Percentiles rank a stretch among this genome's conserved stretches.
These are phyloP conservation scores for Thermophis baileyi DNA, from an alignment of 2,113 vertebrate species.

Conservation along the genomic window DNA sequence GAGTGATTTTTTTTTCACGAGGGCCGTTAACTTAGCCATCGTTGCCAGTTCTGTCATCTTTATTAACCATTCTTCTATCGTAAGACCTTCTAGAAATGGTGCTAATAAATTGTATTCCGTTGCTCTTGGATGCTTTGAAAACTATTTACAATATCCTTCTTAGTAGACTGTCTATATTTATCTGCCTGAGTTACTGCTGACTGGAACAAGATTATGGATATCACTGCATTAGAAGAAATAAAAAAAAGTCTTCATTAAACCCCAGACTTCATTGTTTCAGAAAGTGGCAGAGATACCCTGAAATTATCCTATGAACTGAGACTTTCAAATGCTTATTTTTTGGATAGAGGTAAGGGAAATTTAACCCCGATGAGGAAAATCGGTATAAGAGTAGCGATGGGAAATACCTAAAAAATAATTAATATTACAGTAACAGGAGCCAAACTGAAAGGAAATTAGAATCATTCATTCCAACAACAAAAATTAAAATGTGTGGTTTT, in stretches of 20 bases:
- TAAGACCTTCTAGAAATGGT: too few species aligned
- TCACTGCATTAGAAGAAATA: neutral
- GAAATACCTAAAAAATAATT: slow-evolving; percentile 22
- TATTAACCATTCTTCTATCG: too few species aligned
- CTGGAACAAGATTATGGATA: neutral
- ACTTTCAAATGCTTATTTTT: neutral
- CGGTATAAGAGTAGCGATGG: neutral
- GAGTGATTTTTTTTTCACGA: too few species aligned
- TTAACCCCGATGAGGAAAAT: neutral
- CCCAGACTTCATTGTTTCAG: neutral
- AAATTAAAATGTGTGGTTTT: too few species aligned
- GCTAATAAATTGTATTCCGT: neutral
- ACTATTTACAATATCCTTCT: neutral
- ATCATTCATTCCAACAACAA: too few species aligned
- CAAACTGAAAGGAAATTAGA: slow-evolving; percentile 12
- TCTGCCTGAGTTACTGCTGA: neutral
- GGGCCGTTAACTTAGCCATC: too few species aligned
- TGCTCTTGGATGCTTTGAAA: neutral
- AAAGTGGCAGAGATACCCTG: neutral
- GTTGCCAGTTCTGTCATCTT: too few species aligned
- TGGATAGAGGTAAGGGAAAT: neutral
- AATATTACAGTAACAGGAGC: neutral
- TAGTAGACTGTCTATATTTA: neutral
- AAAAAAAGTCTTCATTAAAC: neutral
- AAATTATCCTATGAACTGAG: neutral